A percentile compares a stretch with the other conserved stretches of the same genome.
phyloP scores from a whole-genome alignment of 2,888 invertebrate genomes.

The Keiferia lycopersicella region DNA sequence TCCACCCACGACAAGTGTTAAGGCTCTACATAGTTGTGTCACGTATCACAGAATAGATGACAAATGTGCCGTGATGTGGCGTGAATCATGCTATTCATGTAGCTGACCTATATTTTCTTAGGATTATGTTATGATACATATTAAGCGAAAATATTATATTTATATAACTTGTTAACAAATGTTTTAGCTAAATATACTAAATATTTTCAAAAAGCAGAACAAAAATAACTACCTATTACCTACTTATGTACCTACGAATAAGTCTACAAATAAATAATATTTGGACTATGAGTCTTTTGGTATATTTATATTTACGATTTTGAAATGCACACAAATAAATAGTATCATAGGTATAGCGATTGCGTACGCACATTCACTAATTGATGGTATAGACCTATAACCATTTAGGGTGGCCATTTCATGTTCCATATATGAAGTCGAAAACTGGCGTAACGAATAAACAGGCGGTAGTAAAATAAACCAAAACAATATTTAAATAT shows the following conservation, averaged over 20 bases:
- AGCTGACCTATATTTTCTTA: background rate
- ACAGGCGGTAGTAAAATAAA: background rate
- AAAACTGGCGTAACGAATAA: constrained; percentile 6
- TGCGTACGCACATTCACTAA: background rate
- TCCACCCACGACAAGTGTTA: constrained; percentile 53
- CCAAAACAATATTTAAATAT: background rate
- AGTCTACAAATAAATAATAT: too few relatives aligned
- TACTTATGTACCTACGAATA: too few relatives aligned
- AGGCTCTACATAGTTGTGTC: constrained; percentile 18
- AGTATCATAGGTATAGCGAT: constrained; percentile 22
- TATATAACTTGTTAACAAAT: background rate
- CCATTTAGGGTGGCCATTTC: constrained; percentile 12
- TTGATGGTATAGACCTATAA: constrained; percentile 14
- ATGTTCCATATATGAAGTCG: constrained; percentile 1
- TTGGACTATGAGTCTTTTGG: too few relatives aligned
- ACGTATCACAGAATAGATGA: constrained; percentile 38
- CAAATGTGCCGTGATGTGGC: constrained; percentile 31
- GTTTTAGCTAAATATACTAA: too few relatives aligned
- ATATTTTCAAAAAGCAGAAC: too few relatives aligned
- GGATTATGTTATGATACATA: background rate
- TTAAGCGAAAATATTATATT: too few relatives aligned
- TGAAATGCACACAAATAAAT: background rate
- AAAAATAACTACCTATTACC: too few relatives aligned
- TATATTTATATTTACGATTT: background rate
- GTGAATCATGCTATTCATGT: background rate